phyloP scores from a whole-genome alignment of 2,888 invertebrate species.

The Flexamia atlantica region DNA sequence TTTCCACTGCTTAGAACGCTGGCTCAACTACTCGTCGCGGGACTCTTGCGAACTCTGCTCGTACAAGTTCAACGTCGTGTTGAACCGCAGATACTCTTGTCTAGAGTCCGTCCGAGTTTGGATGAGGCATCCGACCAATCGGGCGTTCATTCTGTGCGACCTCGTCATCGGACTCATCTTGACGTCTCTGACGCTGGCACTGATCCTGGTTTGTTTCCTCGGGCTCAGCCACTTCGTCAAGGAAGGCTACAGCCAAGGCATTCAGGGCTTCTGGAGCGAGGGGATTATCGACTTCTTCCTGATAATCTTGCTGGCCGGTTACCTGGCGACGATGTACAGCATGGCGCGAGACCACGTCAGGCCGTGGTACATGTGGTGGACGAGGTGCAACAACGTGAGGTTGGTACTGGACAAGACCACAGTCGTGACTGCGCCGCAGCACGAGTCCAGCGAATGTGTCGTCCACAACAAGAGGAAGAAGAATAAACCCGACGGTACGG shows the following conservation, averaged over 20 bases:
- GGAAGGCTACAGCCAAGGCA: conserved; percentile 35
- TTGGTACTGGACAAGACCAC: conserved; percentile 18
- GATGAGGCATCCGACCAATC: conserved; percentile 67
- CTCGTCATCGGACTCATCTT: conserved; percentile 81
- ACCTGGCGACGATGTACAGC: conserved; percentile 81
- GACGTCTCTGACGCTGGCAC: conserved; percentile 81
- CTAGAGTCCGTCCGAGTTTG: conserved; percentile 63
- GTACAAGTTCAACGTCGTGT: conserved; percentile 79
- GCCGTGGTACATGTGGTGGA: conserved; percentile 78
- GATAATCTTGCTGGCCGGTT: conserved; percentile 80
- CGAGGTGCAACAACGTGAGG: conserved; percentile 36
- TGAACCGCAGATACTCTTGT: conserved; percentile 70
- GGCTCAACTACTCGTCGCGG: conserved; percentile 84
- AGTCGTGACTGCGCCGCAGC: background rate
- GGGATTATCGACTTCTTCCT: conserved; percentile 81
- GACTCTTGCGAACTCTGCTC: conserved; percentile 84
- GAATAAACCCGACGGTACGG: background rate
- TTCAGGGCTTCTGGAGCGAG: conserved; percentile 61
- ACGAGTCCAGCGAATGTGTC: background rate
- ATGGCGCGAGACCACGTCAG: conserved; percentile 81
- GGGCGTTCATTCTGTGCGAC: conserved; percentile 77
- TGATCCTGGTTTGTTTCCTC: conserved; percentile 78
- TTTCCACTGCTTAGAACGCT: conserved; percentile 82
- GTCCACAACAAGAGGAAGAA: background rate
- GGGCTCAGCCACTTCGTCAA: conserved; percentile 72